phyloP scores from a whole-genome alignment of 2,113 vertebrate species.

The Piprites chloris region DNA sequence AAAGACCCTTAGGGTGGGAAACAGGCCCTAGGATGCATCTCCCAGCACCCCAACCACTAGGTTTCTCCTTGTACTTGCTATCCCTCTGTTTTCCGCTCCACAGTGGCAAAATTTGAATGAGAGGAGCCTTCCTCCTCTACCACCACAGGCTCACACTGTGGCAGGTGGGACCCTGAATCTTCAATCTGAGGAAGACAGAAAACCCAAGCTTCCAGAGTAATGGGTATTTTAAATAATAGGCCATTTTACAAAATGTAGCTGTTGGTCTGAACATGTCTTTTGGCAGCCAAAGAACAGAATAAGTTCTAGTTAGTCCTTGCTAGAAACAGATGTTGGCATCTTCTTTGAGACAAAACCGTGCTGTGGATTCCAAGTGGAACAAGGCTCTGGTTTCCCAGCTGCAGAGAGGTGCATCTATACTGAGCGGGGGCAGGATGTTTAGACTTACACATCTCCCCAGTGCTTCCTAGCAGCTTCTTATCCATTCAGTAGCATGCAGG shows the following conservation, averaged over 20 bases:
- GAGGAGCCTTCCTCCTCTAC: neutral
- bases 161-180: neutral
- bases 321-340: neutral
- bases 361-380: neutral
- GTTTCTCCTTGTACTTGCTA: neutral
- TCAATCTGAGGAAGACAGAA: neutral
- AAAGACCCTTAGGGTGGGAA: neutral
- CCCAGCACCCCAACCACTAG: neutral
- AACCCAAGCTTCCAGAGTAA: neutral
- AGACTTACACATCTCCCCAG: neutral
- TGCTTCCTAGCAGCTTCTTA: neutral
- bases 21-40: neutral
- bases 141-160: neutral
- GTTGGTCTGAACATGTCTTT: neutral
- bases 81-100: neutral
- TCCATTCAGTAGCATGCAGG: fast-evolving
- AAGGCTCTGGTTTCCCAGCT: neutral
- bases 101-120: neutral
- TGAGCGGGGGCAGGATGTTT: neutral
- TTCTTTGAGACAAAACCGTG: neutral
- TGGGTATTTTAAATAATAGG: neutral
- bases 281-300: neutral
- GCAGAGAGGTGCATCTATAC: neutral
- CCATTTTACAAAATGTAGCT: neutral
- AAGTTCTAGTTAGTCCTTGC: neutral